phyloP scores from a whole-genome alignment of 2,888 invertebrate genomes.

The Tetranychus truncatus region DNA sequence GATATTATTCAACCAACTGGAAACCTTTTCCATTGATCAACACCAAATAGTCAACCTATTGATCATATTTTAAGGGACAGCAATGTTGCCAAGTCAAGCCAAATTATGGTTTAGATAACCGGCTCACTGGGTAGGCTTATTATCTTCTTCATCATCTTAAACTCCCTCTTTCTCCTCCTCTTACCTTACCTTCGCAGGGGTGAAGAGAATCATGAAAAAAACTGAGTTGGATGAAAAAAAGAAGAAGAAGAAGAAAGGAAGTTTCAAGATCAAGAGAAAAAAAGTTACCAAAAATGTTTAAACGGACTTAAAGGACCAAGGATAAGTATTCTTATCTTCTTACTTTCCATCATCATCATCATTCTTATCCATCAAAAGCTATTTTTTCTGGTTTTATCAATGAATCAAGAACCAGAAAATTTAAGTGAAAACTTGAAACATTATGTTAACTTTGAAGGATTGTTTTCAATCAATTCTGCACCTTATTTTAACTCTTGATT shows the following conservation, averaged over 20 bases:
- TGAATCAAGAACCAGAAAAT: too few relatives aligned
- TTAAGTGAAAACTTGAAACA: too few relatives aligned
- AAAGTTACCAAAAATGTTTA: background rate
- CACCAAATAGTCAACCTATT: too few relatives aligned
- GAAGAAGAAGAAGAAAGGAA: background rate
- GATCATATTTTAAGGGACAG: too few relatives aligned
- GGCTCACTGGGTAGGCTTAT: background rate
- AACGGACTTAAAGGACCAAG: background rate
- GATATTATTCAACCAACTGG: too few relatives aligned
- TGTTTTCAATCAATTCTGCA: background rate
- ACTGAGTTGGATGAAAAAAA: too few relatives aligned
- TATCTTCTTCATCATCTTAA: background rate
- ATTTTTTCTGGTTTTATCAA: too few relatives aligned
- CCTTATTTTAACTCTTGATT: background rate
- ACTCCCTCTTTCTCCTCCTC: background rate
- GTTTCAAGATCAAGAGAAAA: background rate
- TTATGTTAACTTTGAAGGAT: background rate
- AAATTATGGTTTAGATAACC: background rate
- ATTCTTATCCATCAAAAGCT: background rate
- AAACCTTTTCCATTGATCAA: too few relatives aligned
- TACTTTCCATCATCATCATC: background rate
- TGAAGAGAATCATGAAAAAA: background rate
- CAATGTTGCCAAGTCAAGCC: background rate
- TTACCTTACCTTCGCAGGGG: background rate
- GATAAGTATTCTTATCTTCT: background rate